Base-by-base conservation (phyloP, 1,140 invertebrate genomes). In the Ectropis grisescens region DNA sequence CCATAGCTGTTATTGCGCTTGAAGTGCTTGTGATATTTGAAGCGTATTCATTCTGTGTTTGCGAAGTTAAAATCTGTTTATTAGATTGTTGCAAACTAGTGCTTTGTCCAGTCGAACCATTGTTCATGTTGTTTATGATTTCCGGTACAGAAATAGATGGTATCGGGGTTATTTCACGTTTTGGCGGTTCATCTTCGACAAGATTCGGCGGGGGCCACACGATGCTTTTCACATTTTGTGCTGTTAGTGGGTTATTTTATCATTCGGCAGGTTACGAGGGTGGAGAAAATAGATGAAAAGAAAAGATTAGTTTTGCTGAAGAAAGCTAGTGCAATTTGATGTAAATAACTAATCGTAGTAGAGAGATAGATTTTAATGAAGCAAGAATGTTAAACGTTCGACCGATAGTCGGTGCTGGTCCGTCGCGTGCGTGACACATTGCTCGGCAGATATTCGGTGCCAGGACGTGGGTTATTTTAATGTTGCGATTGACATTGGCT, bases 191-290 rank as follows among this genome's bases (percentile, higher is more conserved):
- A 41, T 82, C 76, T 48, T 80, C 76, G 34, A 67, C 62, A 26
- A 67, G 67, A 58, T 72, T 82, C 46, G 87, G 86, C 46, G 85
- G 85, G 37, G 87, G 87, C 88, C 88, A 89, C 56, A 86, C 82
- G 72, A 89, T 82, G 64, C 82, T 86, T 79, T 84, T 83, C 26
- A 84, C 69, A 66, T 72, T 79, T 70, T 82, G 81, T 41, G 55
- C 82, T 84, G 58, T 76, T 79, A 69, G 64, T 52, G 41, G 41
- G 35, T 47, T 36, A 30, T 40, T 50, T 58, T 33, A 54, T 59
- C 43, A 47, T 47, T 55, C 42, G 25, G 34, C 51, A 34, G 56
- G 51, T 65, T 58, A 53, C 29, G 36, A 58, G 48, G 51, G 52
- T 41, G 50, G 33, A 61, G 58, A 61, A 67, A 70, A 64, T 53